These are phyloP conservation scores for Onchidella celtica DNA, from an alignment of 2,888 invertebrate species.

Conservation along the genomic window DNA sequence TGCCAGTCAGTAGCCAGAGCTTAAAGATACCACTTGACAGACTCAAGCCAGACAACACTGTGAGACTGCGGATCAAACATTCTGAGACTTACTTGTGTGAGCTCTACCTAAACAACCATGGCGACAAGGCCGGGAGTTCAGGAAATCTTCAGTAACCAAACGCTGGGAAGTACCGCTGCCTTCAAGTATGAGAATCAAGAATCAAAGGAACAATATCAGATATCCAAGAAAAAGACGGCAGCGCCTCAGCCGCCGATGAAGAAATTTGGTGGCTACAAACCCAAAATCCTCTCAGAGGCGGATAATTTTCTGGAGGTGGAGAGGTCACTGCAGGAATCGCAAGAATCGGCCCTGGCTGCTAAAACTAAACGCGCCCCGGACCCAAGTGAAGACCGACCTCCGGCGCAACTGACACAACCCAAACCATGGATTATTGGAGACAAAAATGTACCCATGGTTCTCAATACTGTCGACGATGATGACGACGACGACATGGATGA, in stretches of 20 bases:
- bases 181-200: slow-evolving; percentile 49
- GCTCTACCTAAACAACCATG: too few species aligned
- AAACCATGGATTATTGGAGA: slow-evolving; percentile 55
- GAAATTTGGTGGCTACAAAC: slow-evolving; percentile 53
- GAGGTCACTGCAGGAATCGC: neutral
- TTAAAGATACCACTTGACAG: too few species aligned
- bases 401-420: neutral
- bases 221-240: slow-evolving; percentile 30
- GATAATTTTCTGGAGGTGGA: slow-evolving; percentile 27
- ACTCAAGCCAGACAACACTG: too few species aligned
- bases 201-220: slow-evolving; percentile 36
- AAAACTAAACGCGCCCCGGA: neutral
- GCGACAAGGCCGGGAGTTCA: slow-evolving; percentile 31
- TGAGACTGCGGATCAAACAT: too few species aligned
- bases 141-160: slow-evolving; percentile 38
- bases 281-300: slow-evolving; percentile 46
- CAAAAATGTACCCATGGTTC: slow-evolving; percentile 54
- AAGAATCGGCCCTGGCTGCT: neutral
- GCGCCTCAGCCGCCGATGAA: slow-evolving; percentile 40
- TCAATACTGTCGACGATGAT: slow-evolving; percentile 27
- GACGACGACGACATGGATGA: slow-evolving; percentile 35
- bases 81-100: too few species aligned
- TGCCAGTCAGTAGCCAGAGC: too few species aligned
- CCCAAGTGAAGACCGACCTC: neutral
- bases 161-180: slow-evolving; percentile 6